Evolutionary conservation across 2,888 invertebrate genomes (phyloP).

Genomic region (Epistrophella euchroma): DNA sequence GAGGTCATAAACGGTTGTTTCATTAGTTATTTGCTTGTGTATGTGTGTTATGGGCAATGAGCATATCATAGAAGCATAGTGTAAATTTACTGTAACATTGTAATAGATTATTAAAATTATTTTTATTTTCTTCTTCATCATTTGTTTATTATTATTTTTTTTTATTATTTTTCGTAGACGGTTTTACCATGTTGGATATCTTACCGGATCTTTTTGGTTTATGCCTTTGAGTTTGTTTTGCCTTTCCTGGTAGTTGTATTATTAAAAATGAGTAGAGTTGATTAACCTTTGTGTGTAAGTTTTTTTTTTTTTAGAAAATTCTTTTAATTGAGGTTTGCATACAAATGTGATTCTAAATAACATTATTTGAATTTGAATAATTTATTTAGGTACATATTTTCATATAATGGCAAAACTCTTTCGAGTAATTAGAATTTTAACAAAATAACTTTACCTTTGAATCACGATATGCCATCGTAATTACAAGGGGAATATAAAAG

Average conservation of each 20-base stretch:
- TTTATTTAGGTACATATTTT: constrained; percentile 1
- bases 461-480: background rate
- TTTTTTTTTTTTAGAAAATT: background rate
- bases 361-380: background rate
- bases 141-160: constrained; percentile 17
- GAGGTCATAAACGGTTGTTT: constrained; percentile 75
- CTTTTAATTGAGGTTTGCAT: background rate
- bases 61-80: constrained; percentile 31
- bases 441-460: background rate
- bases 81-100: constrained; percentile 71
- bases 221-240: constrained; percentile 33
- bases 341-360: background rate
- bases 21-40: constrained; percentile 46
- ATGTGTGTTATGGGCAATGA: constrained; percentile 14
- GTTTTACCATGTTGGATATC: constrained; percentile 19
- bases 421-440: background rate
- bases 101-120: constrained; percentile 67
- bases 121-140: constrained; percentile 10
- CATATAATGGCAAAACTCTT: background rate
- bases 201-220: constrained; percentile 63
- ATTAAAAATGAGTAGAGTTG: constrained; percentile 20
- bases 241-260: constrained; percentile 23
- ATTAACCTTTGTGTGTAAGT: constrained; percentile 48
- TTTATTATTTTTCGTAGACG: constrained; percentile 12
- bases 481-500: no score